phyloP scores from a whole-genome alignment of 2,888 invertebrate genomes.

The Diachrysia chrysitis region DNA sequence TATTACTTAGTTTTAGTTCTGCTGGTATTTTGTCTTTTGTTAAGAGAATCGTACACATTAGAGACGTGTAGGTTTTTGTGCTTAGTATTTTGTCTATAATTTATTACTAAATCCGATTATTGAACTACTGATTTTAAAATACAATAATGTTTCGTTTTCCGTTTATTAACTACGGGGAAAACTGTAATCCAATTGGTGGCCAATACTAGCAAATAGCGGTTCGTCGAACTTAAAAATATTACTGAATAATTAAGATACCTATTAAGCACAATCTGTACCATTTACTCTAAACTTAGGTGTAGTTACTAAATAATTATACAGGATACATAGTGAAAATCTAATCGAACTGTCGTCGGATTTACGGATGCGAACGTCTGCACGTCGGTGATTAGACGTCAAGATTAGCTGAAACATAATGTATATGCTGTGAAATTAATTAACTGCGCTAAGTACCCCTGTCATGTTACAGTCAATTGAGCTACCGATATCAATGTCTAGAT shows the following conservation, averaged over 20 bases:
- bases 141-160: no score
- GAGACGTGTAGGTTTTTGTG: neutral
- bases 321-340: neutral
- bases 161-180: no score
- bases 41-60: neutral
- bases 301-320: neutral
- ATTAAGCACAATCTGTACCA: no score
- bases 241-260: no score
- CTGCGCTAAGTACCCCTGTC: conserved; percentile 21
- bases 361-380: neutral
- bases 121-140: no score
- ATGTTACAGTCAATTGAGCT: conserved; percentile 30
- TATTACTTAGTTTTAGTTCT: neutral
- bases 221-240: no score
- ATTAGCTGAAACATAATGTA: conserved; percentile 2
- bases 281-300: no score
- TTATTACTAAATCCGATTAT: no score
- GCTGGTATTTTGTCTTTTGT: neutral
- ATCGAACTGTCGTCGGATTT: neutral
- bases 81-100: no score
- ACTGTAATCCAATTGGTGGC: no score
- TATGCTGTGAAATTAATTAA: conserved; percentile 27
- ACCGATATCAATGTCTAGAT: conserved; percentile 18
- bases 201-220: no score
- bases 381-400: neutral